Evolutionary conservation across 2,797 vertebrate species (phyloP), one percentile per base, ranked within the genome.

Genomic region (Ceryle rudis): DNA sequence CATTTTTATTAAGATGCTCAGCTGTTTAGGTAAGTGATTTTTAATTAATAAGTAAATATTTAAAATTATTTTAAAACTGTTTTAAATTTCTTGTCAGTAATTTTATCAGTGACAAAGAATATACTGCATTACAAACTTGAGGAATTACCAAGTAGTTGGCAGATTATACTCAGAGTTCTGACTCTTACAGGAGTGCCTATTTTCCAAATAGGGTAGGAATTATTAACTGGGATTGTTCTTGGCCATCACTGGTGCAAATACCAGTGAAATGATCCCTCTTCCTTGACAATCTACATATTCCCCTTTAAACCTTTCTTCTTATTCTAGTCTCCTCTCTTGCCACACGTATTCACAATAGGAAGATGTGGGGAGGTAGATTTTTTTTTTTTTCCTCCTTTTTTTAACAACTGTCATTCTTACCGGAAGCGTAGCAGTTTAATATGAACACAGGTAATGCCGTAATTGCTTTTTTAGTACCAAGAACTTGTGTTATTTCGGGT

Each of bases 371-470:
- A 51, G 11, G 23, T 26, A 22, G 10, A 2, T 15, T 23, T 62
- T 18, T 55, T 17, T 28, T 52, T 47, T 58, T 46, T 46, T 6
- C 11, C 31, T 31, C 10, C 8, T 5, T 11, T 10, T 85, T 72
- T 47, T 35, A 18, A 11, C 39, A 28, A 3, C 37, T 20, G 11
- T 54, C 11, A 11, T 58, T 86, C 22, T 67, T 89, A 4, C 0
- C 0, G 12, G 46, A 54, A 0, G 5, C 41, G n/a, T n/a, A 11
- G 25, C 31, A 26, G 2, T 75, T 88, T 39, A 49, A 46, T 19
- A 0, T 10, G 46, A 7, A 8, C 28, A 42, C 26, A 22, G n/a
- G 23, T 31, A 1, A 25, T 8, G 25, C 62, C 70, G 62, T 35
- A 15, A 1, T 15, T 3, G 61, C 17, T 26, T 61, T 81, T 49